A percentile compares a stretch with the other conserved stretches of the same genome.
These are phyloP conservation scores for Ylistrum balloti DNA, from an alignment of 1,140 invertebrate species.

Conservation along the genomic window DNA sequence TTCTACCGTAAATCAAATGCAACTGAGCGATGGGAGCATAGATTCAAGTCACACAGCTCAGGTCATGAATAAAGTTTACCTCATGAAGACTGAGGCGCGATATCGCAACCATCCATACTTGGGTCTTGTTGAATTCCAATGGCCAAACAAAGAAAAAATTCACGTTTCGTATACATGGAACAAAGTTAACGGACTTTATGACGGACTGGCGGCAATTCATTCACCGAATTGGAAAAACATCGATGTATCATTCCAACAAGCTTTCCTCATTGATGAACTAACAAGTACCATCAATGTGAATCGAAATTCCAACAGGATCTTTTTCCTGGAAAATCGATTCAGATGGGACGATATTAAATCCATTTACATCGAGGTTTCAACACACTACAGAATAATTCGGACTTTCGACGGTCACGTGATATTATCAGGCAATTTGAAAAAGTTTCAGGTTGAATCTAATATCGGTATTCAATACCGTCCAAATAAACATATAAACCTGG, in stretches of 20 bases:
- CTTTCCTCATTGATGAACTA: not conserved
- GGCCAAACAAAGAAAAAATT: not conserved
- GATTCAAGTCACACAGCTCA: not conserved
- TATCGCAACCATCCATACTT: not conserved
- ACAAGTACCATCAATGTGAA: not conserved
- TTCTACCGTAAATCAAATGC: not conserved
- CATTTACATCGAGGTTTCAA: conserved; percentile 54
- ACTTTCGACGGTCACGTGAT: conserved; percentile 55
- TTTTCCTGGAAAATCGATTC: conserved; percentile 53
- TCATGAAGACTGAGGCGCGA: not conserved
- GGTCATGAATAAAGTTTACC: not conserved
- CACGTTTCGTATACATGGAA: not conserved
- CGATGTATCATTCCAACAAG: not conserved
- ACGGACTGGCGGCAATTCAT: not conserved
- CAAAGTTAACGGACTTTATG: conserved; percentile 12
- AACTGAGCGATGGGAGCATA: not conserved
- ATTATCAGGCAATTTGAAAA: conserved; percentile 43
- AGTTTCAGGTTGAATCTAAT: conserved; percentile 60
- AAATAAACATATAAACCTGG: not conserved
- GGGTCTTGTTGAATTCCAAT: conserved; percentile 7
- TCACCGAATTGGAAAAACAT: not conserved
- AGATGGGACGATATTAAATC: conserved; percentile 54
- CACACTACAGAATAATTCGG: conserved; percentile 56
- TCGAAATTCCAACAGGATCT: not conserved
- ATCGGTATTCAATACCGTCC: conserved; percentile 48